Evolutionary conservation across 2,113 vertebrate species (phyloP).

Genomic region (Sardina pilchardus): DNA sequence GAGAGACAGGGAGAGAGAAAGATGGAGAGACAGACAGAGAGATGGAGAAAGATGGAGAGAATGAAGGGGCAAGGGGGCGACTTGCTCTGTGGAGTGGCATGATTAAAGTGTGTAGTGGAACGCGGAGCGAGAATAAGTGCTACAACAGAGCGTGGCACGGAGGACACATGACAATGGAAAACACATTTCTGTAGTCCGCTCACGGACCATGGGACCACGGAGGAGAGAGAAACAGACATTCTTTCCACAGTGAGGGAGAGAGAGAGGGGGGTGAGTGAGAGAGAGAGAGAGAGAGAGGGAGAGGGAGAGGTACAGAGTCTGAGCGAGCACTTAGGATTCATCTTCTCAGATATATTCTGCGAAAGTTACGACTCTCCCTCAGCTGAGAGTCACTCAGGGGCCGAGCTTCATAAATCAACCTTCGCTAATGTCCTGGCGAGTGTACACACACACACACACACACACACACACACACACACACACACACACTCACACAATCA

Average conservation of each 20-base stretch:
- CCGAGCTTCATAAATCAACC: constrained; percentile 46
- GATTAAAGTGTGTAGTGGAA: constrained; percentile 41
- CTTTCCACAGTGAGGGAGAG: not conserved
- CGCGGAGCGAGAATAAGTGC: constrained; percentile 4
- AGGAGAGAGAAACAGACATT: not conserved
- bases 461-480: constrained; percentile 1
- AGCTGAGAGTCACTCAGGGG: constrained; percentile 22
- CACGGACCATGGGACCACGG: not conserved
- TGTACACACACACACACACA: constrained; percentile 30
- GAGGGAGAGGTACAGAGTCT: constrained; percentile 18
- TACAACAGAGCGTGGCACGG: constrained; percentile 32
- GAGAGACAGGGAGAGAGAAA: constrained; percentile 4
- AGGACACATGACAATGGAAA: constrained; percentile 38
- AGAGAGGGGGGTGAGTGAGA: not conserved
- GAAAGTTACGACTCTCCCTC: constrained; percentile 51
- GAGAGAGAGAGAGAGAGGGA: constrained; percentile 24
- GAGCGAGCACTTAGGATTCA: constrained; percentile 43
- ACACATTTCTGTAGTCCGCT: constrained; percentile 33
- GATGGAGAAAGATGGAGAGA: not conserved
- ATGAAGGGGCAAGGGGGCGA: not conserved
- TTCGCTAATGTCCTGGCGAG: constrained; percentile 21
- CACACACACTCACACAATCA: constrained; percentile 18
- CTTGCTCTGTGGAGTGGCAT: constrained; percentile 27
- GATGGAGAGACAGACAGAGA: not conserved
- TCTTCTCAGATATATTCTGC: constrained; percentile 48